These are phyloP conservation scores for Cephalopachus bancanus DNA, from an alignment of 2,797 vertebrate genomes.

Conservation along the genomic window DNA sequence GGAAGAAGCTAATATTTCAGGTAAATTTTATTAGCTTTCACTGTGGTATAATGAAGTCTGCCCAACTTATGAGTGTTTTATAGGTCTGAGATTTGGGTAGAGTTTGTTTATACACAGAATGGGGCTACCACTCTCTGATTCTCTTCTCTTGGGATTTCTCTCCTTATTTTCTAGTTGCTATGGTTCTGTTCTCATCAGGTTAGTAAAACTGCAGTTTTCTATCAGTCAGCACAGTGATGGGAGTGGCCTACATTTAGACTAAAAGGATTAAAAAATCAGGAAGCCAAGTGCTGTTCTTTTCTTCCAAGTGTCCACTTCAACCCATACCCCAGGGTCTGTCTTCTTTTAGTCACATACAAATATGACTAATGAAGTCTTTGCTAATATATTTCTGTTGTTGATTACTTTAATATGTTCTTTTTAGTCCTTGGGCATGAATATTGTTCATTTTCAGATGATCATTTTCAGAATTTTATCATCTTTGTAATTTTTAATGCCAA, in stretches of 20 bases:
- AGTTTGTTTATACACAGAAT: neutral
- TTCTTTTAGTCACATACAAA: neutral
- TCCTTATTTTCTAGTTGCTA: neutral
- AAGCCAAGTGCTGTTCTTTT: neutral
- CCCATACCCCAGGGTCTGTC: neutral
- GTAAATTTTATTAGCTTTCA: neutral
- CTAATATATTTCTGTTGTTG: slow-evolving; percentile 15
- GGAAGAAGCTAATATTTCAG: neutral
- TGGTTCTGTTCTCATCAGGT: neutral
- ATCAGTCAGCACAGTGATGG: neutral
- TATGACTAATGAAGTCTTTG: neutral
- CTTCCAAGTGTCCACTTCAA: neutral
- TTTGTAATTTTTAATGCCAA: slow-evolving; percentile 15
- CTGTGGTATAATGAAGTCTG: neutral
- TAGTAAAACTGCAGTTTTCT: slow-evolving; percentile 6
- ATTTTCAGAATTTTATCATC: slow-evolving; percentile 30
- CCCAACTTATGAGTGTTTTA: neutral
- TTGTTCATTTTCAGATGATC: neutral
- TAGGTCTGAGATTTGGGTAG: neutral
- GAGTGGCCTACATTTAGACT: neutral
- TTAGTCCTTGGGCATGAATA: neutral
- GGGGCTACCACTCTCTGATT: neutral
- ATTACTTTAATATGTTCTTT: neutral
- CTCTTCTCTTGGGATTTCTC: neutral
- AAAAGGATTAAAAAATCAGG: neutral